A percentile compares a stretch with the other conserved stretches of the same genome.
These are phyloP conservation scores for Zygaena filipendulae DNA, from an alignment of 2,888 invertebrate species.

Conservation along the genomic window DNA sequence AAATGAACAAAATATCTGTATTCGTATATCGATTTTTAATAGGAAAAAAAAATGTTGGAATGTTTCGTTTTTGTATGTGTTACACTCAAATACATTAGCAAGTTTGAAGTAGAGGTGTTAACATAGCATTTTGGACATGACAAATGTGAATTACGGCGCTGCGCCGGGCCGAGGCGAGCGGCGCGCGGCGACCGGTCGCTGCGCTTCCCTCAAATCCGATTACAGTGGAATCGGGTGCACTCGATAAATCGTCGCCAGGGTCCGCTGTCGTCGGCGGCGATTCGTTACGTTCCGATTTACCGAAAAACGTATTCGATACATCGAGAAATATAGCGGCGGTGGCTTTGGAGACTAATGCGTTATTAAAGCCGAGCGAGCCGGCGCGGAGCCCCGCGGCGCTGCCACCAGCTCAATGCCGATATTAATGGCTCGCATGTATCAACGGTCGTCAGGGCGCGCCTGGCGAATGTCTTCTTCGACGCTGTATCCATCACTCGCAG, in stretches of 20 bases:
- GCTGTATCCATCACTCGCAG: constrained; percentile 20
- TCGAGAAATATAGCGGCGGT: constrained; percentile 52
- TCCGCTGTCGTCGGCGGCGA: constrained; percentile 49
- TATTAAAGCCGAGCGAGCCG: constrained; percentile 42
- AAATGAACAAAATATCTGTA: too few species aligned
- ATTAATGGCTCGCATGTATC: constrained; percentile 56
- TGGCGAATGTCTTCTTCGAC: constrained; percentile 44
- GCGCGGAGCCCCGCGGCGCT: constrained; percentile 47
- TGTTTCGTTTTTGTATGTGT: too few species aligned
- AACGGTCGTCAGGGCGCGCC: constrained; percentile 26
- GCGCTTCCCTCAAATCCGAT: constrained; percentile 42
- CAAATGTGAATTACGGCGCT: too few species aligned
- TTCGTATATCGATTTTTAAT: too few species aligned
- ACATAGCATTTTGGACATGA: too few species aligned
- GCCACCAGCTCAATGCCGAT: constrained; percentile 51
- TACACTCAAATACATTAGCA: too few species aligned
- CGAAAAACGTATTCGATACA: constrained; percentile 40
- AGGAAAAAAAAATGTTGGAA: too few species aligned
- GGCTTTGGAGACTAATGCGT: constrained; percentile 58
- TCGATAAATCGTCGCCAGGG: constrained; percentile 47
- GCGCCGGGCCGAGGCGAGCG: too few species aligned
- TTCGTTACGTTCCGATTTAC: constrained; percentile 56
- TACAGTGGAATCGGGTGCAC: constrained; percentile 46
- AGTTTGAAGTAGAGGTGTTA: too few species aligned
- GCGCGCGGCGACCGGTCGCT: too few species aligned